Evolutionary conservation across 2,113 vertebrate genomes (phyloP).

Genomic region (Tragulus kanchil): DNA sequence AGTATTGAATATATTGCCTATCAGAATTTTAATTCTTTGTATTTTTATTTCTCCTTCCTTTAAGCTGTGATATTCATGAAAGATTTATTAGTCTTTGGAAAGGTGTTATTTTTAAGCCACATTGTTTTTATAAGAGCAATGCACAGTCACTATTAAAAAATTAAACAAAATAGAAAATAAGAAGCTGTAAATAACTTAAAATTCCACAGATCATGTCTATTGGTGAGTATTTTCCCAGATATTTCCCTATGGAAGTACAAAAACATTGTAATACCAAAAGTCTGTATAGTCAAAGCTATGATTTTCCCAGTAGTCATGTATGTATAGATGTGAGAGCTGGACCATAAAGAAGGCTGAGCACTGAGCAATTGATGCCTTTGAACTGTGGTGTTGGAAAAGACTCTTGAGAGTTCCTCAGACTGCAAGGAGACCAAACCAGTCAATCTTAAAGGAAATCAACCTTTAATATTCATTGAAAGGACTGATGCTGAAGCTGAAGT

Average conservation of each 20-base stretch:
- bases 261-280: no score
- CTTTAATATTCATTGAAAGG: no score
- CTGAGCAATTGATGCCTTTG: no score
- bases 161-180: not conserved
- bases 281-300: no score
- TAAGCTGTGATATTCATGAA: not conserved
- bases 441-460: no score
- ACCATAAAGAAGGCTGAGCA: no score
- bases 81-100: not conserved
- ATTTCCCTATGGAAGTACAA: not conserved
- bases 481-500: no score
- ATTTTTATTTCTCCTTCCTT: not conserved
- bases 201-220: not conserved
- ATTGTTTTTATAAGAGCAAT: slow-evolving; percentile 28
- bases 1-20: not conserved
- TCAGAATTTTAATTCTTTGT: not conserved
- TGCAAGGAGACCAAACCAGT: no score
- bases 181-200: not conserved
- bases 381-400: no score
- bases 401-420: no score
- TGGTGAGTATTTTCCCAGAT: not conserved
- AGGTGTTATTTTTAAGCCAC: not conserved
- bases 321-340: no score
- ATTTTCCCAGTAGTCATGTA: no score
- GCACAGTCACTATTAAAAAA: not conserved